phyloP scores from a whole-genome alignment of 1,140 invertebrate genomes.

The Tetramorium alpestre region DNA sequence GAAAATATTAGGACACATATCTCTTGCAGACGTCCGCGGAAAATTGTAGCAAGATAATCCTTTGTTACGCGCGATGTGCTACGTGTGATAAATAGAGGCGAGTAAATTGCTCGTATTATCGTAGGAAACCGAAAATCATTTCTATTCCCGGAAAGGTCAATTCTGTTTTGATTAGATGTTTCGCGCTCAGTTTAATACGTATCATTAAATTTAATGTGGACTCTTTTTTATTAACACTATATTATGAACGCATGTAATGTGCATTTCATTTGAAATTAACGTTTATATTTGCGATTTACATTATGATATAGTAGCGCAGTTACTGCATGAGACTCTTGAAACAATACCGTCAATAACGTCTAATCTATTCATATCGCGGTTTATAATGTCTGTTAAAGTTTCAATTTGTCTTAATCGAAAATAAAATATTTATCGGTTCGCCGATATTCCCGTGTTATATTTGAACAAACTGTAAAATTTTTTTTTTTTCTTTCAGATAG shows the following conservation, averaged over 20 bases:
- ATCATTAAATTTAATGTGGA: no score
- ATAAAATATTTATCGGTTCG: not conserved
- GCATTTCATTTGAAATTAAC: not conserved
- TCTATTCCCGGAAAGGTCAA: not conserved
- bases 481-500: not conserved
- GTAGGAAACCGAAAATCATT: not conserved
- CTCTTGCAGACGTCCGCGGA: not conserved
- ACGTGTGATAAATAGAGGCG: not conserved
- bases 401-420: not conserved
- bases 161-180: not conserved
- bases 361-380: not conserved
- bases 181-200: not conserved
- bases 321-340: not conserved
- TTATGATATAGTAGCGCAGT: not conserved
- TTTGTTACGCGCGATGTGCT: not conserved
- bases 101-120: not conserved
- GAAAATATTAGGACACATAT: not conserved
- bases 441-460: conserved; percentile 6
- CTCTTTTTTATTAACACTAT: not conserved
- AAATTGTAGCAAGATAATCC: not conserved
- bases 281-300: not conserved
- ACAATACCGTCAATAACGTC: not conserved
- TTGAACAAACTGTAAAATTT: not conserved
- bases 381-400: not conserved
- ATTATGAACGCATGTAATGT: not conserved